Evolutionary conservation across 1,140 invertebrate species (phyloP), one percentile per base, ranked within the genome.

Genomic region (Neodiprion virginianus): DNA sequence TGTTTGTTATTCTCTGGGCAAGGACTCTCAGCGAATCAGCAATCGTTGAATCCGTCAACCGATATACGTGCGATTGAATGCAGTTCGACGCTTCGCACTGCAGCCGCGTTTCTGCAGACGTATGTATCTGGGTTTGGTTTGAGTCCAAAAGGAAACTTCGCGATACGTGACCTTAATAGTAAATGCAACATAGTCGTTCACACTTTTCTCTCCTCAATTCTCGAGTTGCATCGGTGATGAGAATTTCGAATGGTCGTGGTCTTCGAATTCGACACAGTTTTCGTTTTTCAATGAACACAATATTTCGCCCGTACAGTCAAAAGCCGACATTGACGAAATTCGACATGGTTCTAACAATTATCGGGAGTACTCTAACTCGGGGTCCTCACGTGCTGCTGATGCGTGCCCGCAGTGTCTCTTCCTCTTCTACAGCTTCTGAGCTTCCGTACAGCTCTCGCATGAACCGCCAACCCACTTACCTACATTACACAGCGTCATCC

Each of bases 391-490:
- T 61, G 11, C 53, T 61, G 53, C 53, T 14, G 11, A 61, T 5
- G 53, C 11, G 53, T 61, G 11, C n/a, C 53, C 4, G 4, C 53
- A 40, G 1, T 40, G 28, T 12, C 53, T 12, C 53, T 61, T 61
- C 53, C 53, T 61, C 53, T 61, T 8, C n/a, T 61, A 61, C 53
- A 61, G 53, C 53, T 14, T 61, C 53, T 12, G 53, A 61, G 53
- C 74, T 76, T 74, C 76, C 76, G 77, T 69, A 73, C 75, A 77
- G 81, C 80, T 85, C 81, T 85, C 81, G 78, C 81, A 61, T 8
- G 53, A 81, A 84, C 84, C 72, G 76, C 75, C 85, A 88, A 85
- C 86, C 86, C 83, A 88, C 87, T 88, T 88, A 88, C 87, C 87
- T 88, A 88, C 86, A 88, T 88, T 87, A 87, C 74, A 69, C 67